Percentiles rank a stretch among this genome's conserved stretches.
phyloP scores from a whole-genome alignment of 2,113 vertebrate species.

The Thymallus thymallus region DNA sequence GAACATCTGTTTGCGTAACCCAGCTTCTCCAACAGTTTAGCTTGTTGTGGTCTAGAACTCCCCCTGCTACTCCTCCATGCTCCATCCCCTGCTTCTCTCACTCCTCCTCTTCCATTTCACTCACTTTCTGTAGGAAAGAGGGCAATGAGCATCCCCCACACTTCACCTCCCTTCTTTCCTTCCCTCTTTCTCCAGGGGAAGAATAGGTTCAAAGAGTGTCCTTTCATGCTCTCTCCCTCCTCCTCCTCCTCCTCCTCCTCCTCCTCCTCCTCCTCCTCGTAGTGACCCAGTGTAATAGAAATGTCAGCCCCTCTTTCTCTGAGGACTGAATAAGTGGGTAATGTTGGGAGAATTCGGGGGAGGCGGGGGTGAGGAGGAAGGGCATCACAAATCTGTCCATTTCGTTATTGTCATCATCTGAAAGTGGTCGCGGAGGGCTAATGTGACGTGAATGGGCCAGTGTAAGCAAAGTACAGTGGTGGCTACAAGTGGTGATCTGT shows the following conservation, averaged over 20 bases:
- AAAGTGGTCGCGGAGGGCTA: background rate
- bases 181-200: background rate
- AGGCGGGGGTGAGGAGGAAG: slow-evolving; percentile 2
- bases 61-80: background rate
- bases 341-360: slow-evolving; percentile 8
- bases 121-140: background rate
- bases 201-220: slow-evolving; percentile 12
- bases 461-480: background rate
- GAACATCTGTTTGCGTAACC: no score
- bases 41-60: background rate
- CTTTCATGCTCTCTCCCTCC: background rate
- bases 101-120: background rate
- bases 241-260: no score
- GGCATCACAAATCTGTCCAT: slow-evolving; percentile 4
- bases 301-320: slow-evolving; percentile 21
- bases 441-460: slow-evolving; percentile 7
- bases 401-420: background rate
- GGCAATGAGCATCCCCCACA: background rate
- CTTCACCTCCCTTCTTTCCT: background rate
- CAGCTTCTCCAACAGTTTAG: no score
- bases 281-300: background rate
- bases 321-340: slow-evolving; percentile 11
- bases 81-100: background rate
- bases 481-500: slow-evolving; percentile 7
- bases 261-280: background rate